These are phyloP conservation scores for Acinonyx jubatus DNA, from an alignment of 2,113 vertebrate genomes.

Conservation along the genomic window DNA sequence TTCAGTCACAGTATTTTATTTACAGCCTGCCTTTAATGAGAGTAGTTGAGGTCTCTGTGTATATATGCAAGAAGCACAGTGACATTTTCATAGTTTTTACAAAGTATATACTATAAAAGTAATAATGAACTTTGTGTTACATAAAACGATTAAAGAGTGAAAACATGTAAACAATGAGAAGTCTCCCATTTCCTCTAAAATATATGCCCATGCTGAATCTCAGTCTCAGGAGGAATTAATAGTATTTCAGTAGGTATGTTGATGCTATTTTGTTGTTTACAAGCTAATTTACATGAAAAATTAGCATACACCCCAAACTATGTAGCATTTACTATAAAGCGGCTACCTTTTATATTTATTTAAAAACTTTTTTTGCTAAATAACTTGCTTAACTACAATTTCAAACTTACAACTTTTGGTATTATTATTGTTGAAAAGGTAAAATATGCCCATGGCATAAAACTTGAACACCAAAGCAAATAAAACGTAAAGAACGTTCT, in stretches of 20 bases:
- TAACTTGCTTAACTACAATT: not conserved
- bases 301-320: not conserved
- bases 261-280: not conserved
- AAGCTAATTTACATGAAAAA: not conserved
- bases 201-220: not conserved
- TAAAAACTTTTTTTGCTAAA: not conserved
- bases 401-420: not conserved
- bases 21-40: not conserved
- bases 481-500: not conserved
- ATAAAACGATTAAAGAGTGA: not conserved
- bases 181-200: not conserved
- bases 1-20: not conserved
- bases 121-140: not conserved
- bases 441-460: not conserved
- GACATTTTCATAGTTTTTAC: not conserved
- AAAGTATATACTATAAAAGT: not conserved
- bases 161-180: not conserved
- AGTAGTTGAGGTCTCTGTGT: not conserved
- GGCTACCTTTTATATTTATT: not conserved
- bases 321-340: not conserved
- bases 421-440: conserved; percentile 2
- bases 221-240: not conserved
- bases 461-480: not conserved
- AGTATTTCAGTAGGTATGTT: not conserved
- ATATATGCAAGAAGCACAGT: not conserved